A percentile compares a stretch with the other conserved stretches of the same genome.
Conservation (phyloP, 2,797 vertebrate species). For the Falco concolor region DNA sequence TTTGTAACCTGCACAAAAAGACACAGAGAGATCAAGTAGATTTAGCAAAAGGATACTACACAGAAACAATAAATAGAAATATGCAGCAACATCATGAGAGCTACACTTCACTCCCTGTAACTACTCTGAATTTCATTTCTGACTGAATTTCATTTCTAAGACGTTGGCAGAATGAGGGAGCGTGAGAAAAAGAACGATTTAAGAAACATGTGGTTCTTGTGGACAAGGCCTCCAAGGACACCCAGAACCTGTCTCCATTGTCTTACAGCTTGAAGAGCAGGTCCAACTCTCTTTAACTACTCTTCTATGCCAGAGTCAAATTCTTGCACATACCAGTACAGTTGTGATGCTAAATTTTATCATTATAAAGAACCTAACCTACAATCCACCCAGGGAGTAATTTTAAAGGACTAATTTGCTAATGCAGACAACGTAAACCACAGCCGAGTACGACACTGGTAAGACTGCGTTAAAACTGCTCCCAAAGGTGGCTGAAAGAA, state of each 20-base stretch:
- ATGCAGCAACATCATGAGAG: neutral
- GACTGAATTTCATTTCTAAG: neutral
- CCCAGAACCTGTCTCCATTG: neutral
- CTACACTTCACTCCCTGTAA: neutral
- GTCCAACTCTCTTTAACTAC: neutral
- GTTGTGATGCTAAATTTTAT: neutral
- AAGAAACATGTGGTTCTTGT: neutral
- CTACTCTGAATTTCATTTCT: neutral
- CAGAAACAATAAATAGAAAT: neutral
- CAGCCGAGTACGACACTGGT: rapidly evolving
- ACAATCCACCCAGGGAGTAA: neutral
- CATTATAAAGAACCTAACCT: neutral
- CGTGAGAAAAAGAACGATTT: neutral
- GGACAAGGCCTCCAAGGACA: neutral
- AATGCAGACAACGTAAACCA: neutral
- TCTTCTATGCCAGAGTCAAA: neutral
- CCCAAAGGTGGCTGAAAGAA: neutral
- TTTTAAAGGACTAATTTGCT: neutral
- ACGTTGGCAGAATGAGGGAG: neutral
- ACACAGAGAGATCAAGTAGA: conserved; percentile 58
- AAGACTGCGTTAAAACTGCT: neutral
- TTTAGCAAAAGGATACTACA: conserved; percentile 40
- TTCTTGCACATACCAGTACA: neutral
- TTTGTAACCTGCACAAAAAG: conserved; percentile 72
- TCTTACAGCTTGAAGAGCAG: neutral